Evolutionary conservation across 2,797 vertebrate species (phyloP), one percentile per base, ranked within the genome.

Genomic region (Coluber constrictor): DNA sequence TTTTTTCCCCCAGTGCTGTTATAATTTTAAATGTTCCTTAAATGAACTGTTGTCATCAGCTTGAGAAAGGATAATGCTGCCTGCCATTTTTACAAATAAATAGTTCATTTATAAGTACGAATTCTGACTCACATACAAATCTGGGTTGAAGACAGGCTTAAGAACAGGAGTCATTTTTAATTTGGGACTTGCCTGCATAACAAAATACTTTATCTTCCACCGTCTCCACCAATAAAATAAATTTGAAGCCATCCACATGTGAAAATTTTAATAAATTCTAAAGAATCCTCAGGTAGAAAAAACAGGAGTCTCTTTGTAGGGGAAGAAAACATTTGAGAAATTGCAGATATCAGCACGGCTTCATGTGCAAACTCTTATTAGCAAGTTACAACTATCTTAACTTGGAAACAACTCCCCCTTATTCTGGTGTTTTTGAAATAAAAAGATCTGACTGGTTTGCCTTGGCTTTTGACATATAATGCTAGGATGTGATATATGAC

Each of bases 361-460:
- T 83, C 20, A 47, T 20, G 20, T 47, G 9, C 74, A 83, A 83
- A 83, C 74, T 83, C 37, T 79, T 79, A 79, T 43, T 43, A 79
- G 8, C 8, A 43, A 43, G 9, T 79, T 83, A 47, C 74, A 83
- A 23, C 25, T 83, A 47, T 25, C 3, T 43, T 79, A 43, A 2
- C 51, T 32, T 9, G 55, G 51, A 23, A 92, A 43, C 55, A 47
- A 11, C 89, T 93, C 94, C 91, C 27, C 11, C 94, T 66, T 91
- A 59, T 94, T 90, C 27, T 43, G 20, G 47, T 79, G 91, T 96
- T 91, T 94, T 94, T 90, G 94, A 95, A 94, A 94, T 94, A 93
- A 93, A 95, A 93, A 93, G 94, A 90, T 90, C 63, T 95, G 92
- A 95, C 89, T 95, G 92, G 95, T 96, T 96, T 92, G 63, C 95